These are phyloP conservation scores for Anneissia japonica DNA, from an alignment of 35 echinoderm and acorn worm species.

Conservation along the genomic window DNA sequence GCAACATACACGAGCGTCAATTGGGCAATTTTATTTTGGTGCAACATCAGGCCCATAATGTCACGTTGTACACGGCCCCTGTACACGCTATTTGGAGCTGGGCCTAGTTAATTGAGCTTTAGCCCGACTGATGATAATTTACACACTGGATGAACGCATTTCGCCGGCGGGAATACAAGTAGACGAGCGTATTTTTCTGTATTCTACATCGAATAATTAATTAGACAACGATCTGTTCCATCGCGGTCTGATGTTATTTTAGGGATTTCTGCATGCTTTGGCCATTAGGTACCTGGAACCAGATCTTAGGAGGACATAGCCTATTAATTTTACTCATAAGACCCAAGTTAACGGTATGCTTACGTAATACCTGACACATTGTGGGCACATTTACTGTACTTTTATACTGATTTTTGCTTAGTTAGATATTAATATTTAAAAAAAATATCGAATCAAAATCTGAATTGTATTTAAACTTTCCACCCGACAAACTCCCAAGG, in stretches of 20 bases:
- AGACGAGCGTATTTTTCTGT: neutral
- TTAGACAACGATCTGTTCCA: neutral
- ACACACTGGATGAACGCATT: neutral
- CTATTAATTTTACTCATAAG: too few relatives aligned
- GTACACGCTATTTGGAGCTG: too few relatives aligned
- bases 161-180: neutral
- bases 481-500: too few relatives aligned
- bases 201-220: neutral
- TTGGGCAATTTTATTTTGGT: neutral
- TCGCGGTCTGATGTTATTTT: neutral
- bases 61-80: neutral
- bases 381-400: too few relatives aligned
- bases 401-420: too few relatives aligned
- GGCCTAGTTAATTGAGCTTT: slow-evolving; percentile 1
- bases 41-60: neutral
- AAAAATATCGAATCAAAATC: too few relatives aligned
- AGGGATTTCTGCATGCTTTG: neutral
- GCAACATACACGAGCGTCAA: neutral
- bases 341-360: too few relatives aligned
- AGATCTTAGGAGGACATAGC: neutral
- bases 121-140: neutral
- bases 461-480: too few relatives aligned
- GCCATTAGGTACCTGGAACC: neutral
- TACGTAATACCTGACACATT: too few relatives aligned
- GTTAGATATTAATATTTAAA: too few relatives aligned